phyloP scores from a whole-genome alignment of 2,113 vertebrate genomes.

The Uria aalge region DNA sequence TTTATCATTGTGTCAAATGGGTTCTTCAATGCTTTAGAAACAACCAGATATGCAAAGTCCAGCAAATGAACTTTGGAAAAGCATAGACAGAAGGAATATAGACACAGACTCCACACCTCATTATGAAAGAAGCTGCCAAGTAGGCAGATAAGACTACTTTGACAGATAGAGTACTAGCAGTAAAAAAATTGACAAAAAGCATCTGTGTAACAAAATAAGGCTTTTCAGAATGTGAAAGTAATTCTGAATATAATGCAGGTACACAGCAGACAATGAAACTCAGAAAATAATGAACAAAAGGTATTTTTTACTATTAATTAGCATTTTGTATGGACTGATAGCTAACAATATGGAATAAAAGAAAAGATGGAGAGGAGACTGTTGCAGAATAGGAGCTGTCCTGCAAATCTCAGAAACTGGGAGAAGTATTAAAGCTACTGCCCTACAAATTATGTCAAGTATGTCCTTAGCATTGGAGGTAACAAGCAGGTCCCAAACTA shows the following conservation, averaged over 20 bases:
- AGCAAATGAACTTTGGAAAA: neutral
- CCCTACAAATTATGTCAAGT: neutral
- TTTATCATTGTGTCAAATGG: neutral
- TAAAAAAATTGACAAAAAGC: neutral
- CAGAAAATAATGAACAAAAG: neutral
- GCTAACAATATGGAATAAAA: neutral
- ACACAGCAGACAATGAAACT: neutral
- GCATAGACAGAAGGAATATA: neutral
- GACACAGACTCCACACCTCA: neutral
- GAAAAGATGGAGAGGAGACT: neutral
- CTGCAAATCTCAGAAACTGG: neutral
- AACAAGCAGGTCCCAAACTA: neutral
- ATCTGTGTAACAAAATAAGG: neutral
- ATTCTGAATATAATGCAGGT: neutral
- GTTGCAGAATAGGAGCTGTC: neutral
- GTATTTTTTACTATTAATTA: neutral
- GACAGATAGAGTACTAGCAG: neutral
- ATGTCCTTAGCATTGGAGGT: neutral
- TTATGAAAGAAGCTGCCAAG: neutral
- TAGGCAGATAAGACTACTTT: neutral
- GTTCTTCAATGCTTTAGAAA: neutral
- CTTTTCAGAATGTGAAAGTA: neutral
- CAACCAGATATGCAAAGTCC: neutral
- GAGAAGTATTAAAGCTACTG: neutral
- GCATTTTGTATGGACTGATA: neutral